Evolutionary conservation across 2,888 invertebrate genomes (phyloP).

Genomic region (Drosophila heteroneura): DNA sequence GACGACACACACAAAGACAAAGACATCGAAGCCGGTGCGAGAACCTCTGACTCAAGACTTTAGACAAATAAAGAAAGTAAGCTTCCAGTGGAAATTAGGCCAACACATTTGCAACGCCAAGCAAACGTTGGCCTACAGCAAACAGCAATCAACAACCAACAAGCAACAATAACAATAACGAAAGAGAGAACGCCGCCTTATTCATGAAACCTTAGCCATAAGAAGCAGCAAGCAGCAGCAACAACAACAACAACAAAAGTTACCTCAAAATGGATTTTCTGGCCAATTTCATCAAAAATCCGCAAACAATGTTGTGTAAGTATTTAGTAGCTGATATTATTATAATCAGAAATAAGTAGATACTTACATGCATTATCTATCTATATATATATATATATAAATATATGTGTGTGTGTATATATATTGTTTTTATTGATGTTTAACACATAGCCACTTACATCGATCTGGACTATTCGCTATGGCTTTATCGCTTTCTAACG

Average conservation of each 20-base stretch:
- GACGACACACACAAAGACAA: background rate
- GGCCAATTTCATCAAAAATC: constrained; percentile 65
- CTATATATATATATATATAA: constrained; percentile 1
- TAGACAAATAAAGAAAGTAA: constrained; percentile 62
- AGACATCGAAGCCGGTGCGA: constrained; percentile 38
- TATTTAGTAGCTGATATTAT: constrained; percentile 51
- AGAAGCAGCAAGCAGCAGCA: constrained; percentile 5
- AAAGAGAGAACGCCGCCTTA: constrained; percentile 15
- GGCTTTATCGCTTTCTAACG: constrained; percentile 93
- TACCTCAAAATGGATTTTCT: constrained; percentile 77
- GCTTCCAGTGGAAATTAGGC: constrained; percentile 69
- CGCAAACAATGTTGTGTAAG: constrained; percentile 80
- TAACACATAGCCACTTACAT: constrained; percentile 90
- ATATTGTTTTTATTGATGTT: constrained; percentile 30
- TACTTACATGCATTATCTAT: background rate
- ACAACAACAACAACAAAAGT: constrained; percentile 11
- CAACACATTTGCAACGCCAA: constrained; percentile 46
- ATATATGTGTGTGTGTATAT: background rate
- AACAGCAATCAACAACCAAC: constrained; percentile 3
- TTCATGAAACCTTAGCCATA: constrained; percentile 40
- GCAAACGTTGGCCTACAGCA: constrained; percentile 37
- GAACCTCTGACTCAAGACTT: constrained; percentile 34
- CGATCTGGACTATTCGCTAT: constrained; percentile 93
- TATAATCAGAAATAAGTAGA: background rate
- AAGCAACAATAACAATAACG: constrained; percentile 18